Base-by-base conservation (phyloP, 2,888 invertebrate genomes). In the Yponomeuta evonymella region DNA sequence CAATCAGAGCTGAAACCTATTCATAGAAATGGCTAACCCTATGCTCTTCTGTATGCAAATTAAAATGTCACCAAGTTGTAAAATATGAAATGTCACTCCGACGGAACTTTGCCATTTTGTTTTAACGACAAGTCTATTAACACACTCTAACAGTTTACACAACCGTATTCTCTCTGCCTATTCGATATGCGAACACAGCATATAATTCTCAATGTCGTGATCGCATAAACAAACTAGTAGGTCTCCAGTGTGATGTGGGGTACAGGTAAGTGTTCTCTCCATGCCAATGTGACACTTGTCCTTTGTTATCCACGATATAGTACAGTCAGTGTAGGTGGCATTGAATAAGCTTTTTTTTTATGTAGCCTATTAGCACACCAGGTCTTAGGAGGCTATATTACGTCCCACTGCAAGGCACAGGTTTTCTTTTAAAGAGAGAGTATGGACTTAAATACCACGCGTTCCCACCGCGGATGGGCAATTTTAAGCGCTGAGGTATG, bases 201-300 rank as follows among this genome's bases (percentile, higher is more conserved):
- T 58, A 58, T 58, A 58, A 58, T 58, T 58, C 51, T 58, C 51
- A 58, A 58, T 58, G 51, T 58, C 51, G 51, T 58, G 51, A 58
- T 58, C 51, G 51, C 51, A 58, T 58, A 58, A 58, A 58, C 51
- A 58, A 58, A 58, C 51, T 58, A 58, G 51, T 58, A 15, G 51
- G 51, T 58, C 15, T 58, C 12, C 51, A 58, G 6, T 15, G 15
- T 1, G 51, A 12, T 15, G 4, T 58, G 51, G 51, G 51, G 8
- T 12, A 15, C 12, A 58, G 15, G 51, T 58, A 12, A 15, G 15
- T 58, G 51, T 9, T 58, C 1, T 58, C 15, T 15, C 2, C 15
- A 58, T 58, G 15, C 15, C 12, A 58, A 15, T 15, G 15, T 58
- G 51, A 58, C 51, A 58, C 51, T 58, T 58, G 12, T 33, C 33